Base-by-base conservation (phyloP, 2,113 vertebrate genomes). In the Coptodon rendalli region DNA sequence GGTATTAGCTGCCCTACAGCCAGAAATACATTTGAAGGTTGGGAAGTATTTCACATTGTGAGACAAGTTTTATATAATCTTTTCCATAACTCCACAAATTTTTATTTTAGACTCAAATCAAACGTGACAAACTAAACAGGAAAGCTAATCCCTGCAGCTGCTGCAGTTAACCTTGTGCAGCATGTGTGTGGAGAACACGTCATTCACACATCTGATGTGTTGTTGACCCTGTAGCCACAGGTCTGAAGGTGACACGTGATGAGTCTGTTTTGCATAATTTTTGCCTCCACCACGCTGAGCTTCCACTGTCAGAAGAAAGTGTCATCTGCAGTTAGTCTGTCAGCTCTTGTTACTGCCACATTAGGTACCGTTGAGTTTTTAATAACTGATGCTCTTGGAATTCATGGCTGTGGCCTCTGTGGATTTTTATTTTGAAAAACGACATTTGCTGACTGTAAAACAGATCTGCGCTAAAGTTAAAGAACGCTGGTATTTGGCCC, bases 141-240 rank as follows among this genome's bases (percentile, higher is more conserved):
- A 27, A 82, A 19, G 59, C 7, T 54, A 29, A 57, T 14, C 45
- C 13, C 27, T 11, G 17, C 52, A 14, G 2, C 86, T 31, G 61
- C 53, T 6, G 9, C 4, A 14, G 50, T 80, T 80, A 83, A 83
- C 81, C 86, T 85, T 19, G 84, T 34, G 24, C 43, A 45, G 19
- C 19, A 2, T 27, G 63, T 34, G 53, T 50, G 52, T 3, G 63
- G 16, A 31, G 81, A 88, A 50, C 53, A 80, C 9, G 19, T 68
- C 36, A 13, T 86, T 90, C 83, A 85, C 89, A 92, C 86, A 79
- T 92, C 81, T 2, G 82, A 89, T 87, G 90, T 91, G 90, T 34
- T 40, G 50, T 68, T 63, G 88, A 91, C 34, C 83, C 84, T 2
- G 16, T 19, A 83, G 89, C 53, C 36, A 22, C 40, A 61, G 57